phyloP scores from a whole-genome alignment of 2,797 vertebrate species.

The Chelmon rostratus region DNA sequence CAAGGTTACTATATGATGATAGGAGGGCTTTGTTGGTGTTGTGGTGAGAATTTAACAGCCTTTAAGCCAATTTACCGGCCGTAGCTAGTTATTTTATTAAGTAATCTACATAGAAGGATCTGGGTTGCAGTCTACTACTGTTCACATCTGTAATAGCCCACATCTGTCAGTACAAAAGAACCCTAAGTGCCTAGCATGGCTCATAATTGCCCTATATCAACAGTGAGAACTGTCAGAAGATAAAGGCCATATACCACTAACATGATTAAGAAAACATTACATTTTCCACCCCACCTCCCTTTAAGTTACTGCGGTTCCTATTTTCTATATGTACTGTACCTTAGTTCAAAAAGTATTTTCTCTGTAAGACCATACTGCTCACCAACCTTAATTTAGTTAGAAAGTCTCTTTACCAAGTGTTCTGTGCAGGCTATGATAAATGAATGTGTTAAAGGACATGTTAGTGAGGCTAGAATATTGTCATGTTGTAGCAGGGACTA shows the following conservation, averaged over 20 bases:
- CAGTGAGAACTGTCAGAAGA: slow-evolving; percentile 54
- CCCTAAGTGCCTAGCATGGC: slow-evolving; percentile 84
- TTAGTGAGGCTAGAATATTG: slow-evolving; percentile 55
- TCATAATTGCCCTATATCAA: slow-evolving; percentile 70
- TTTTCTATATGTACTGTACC: slow-evolving; percentile 21
- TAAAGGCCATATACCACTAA: slow-evolving; percentile 65
- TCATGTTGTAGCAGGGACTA: slow-evolving; percentile 53
- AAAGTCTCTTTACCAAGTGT: slow-evolving; percentile 41
- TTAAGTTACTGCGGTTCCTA: slow-evolving; percentile 28
- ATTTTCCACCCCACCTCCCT: neutral
- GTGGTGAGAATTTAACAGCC: slow-evolving; percentile 29
- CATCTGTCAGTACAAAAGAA: slow-evolving; percentile 61
- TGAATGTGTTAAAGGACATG: slow-evolving; percentile 71
- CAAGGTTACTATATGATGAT: slow-evolving; percentile 32
- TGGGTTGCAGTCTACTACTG: slow-evolving; percentile 43
- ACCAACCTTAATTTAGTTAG: slow-evolving; percentile 21
- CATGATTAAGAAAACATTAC: slow-evolving; percentile 24
- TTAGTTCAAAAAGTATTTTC: slow-evolving; percentile 3
- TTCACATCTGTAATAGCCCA: slow-evolving; percentile 43
- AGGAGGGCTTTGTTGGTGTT: slow-evolving; percentile 32
- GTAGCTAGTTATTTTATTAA: slow-evolving; percentile 39
- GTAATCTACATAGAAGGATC: slow-evolving; percentile 16
- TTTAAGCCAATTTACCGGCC: slow-evolving; percentile 36
- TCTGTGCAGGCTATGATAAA: slow-evolving; percentile 66
- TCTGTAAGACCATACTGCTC: neutral